Percentiles rank a stretch among this genome's conserved stretches.
phyloP scores from a whole-genome alignment of 2,797 vertebrate species.

The Alcedo quadribrachys region DNA sequence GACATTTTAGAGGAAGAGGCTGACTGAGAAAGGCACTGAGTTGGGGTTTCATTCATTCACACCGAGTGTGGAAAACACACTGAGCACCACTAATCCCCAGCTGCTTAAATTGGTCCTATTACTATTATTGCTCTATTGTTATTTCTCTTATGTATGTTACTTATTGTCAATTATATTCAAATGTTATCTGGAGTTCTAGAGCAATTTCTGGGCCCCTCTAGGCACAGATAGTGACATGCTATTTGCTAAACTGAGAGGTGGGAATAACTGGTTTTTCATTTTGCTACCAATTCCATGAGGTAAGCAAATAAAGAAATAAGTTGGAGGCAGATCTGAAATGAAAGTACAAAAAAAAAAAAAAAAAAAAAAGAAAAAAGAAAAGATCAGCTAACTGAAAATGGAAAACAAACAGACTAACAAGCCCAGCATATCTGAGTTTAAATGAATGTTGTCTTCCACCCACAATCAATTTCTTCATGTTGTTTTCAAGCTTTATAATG shows the following conservation, averaged over 20 bases:
- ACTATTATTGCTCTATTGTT: neutral
- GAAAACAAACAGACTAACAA: constrained; percentile 31
- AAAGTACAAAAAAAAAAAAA: neutral
- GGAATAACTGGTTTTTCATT: neutral
- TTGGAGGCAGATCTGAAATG: neutral
- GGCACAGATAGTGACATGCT: neutral
- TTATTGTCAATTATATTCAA: constrained; percentile 19
- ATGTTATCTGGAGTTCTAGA: neutral
- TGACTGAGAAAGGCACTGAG: neutral
- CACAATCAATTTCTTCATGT: neutral
- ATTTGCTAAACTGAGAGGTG: neutral
- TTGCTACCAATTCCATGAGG: neutral
- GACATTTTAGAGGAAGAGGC: neutral
- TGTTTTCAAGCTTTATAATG: constrained; percentile 13
- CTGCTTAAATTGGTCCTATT: neutral
- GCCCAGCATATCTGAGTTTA: neutral
- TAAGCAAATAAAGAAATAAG: constrained; percentile 36
- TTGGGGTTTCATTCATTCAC: neutral
- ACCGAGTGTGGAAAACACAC: neutral
- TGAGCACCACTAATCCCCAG: neutral
- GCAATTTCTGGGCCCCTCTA: neutral
- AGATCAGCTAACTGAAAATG: neutral
- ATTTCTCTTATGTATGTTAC: neutral
- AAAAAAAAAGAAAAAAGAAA: neutral
- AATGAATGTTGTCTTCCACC: neutral